Evolutionary conservation across 1,140 invertebrate species (phyloP).

Genomic region (Cyclargus thomasi): DNA sequence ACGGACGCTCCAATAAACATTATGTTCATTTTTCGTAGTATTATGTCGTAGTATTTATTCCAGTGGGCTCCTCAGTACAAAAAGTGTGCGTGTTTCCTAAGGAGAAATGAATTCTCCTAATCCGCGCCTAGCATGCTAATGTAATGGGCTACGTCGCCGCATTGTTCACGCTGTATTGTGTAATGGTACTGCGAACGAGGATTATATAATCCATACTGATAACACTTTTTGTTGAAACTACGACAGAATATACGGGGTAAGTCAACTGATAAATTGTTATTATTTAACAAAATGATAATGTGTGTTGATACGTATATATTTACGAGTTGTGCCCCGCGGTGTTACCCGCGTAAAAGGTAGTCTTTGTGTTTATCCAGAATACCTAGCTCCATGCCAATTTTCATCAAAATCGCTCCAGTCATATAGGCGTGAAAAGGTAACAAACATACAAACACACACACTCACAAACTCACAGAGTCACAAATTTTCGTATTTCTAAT

Average conservation of each 20-base stretch:
- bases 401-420: no score
- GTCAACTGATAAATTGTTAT: background rate
- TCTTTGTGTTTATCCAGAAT: no score
- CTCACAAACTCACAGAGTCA: no score
- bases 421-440: no score
- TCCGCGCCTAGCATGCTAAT: slow-evolving; percentile 11
- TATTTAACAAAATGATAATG: background rate
- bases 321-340: no score
- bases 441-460: no score
- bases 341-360: no score
- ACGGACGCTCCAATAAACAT: no score
- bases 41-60: background rate
- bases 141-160: background rate
- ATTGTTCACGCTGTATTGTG: slow-evolving; percentile 1
- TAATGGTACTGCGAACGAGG: background rate
- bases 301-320: background rate
- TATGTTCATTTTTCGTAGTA: no score
- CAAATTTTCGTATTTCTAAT: no score
- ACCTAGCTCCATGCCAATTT: no score
- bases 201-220: background rate
- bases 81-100: slow-evolving; percentile 4
- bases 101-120: slow-evolving; percentile 4
- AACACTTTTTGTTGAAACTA: background rate
- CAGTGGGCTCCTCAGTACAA: background rate
- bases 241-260: background rate